Evolutionary conservation across 2,888 invertebrate species (phyloP), one percentile per base, ranked within the genome.

Genomic region (Strigamia transsilvanica): DNA sequence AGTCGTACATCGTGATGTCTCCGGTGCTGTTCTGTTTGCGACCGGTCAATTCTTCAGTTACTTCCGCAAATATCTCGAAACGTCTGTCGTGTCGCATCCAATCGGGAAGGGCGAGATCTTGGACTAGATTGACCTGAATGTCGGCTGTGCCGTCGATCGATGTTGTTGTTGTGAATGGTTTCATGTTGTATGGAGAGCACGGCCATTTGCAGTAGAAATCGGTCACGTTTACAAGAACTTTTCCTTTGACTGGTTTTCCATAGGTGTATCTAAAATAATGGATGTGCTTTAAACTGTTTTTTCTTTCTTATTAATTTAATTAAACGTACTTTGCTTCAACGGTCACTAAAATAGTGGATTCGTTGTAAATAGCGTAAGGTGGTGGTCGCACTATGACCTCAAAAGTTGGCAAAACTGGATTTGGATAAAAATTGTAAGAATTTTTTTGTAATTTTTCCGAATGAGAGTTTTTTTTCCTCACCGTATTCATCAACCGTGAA

Each of bases 341-440:
- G 12, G 87, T 86, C n/a, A 87, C 87, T 12, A 87, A 85, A 0
- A 89, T 83, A 83, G 86, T 87, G 41, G 83, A 84, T 21, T 89
- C 88, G 73, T 86, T 86, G 80, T 87, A 85, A 18, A 89, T 87
- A 34, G 86, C 87, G 85, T 87, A 89, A 0, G 87, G 84, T 7
- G 90, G 89, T 3, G 89, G 86, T 66, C 88, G 87, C 46, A 90
- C 87, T 27, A 85, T 87, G 4, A 90, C 89, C 85, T 90, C 89
- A 85, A 89, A 90, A 84, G 89, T 90, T 6, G 90, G 90, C 42
- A 90, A 86, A 38, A 90, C 89, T 88, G 85, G 18, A 86, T 85
- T 23, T 56, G 23, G 56, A 80, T 80, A 81, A 83, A 82, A 80
- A 80, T 21, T 79, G 21, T 73, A 18, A 51, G 5, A 21, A 51